phyloP scores from a whole-genome alignment of 37 sponge, comb jelly and placozoan species.

The Dysidea cf. avara region DNA sequence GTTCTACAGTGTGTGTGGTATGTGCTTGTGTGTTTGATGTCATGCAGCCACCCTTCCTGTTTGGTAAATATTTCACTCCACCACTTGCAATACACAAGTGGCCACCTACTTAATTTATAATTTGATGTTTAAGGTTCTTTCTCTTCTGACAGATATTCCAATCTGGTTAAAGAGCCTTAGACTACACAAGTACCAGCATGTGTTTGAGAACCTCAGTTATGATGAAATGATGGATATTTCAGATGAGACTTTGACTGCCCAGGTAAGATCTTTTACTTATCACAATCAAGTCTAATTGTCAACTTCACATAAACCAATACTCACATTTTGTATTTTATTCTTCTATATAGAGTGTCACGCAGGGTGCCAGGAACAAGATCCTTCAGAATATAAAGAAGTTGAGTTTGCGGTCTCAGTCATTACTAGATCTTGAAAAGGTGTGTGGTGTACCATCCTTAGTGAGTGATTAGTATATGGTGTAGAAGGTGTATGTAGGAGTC shows the following conservation, averaged over 20 bases:
- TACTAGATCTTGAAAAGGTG: slow-evolving; percentile 83
- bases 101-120: too few relatives aligned
- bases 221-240: slow-evolving; percentile 72
- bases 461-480: too few relatives aligned
- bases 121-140: not conserved
- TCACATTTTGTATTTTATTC: too few relatives aligned
- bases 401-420: slow-evolving; percentile 42
- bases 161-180: slow-evolving; percentile 85
- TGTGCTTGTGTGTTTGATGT: too few relatives aligned
- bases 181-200: slow-evolving; percentile 87
- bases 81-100: too few relatives aligned
- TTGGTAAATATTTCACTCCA: too few relatives aligned
- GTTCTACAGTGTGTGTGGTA: too few relatives aligned
- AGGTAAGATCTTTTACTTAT: slow-evolving; percentile 43
- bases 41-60: too few relatives aligned
- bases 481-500: not conserved
- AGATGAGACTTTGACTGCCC: slow-evolving; percentile 62
- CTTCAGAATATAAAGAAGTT: slow-evolving; percentile 72
- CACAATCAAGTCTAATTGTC: too few relatives aligned
- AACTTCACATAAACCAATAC: too few relatives aligned
- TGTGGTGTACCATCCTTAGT: not conserved
- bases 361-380: slow-evolving; percentile 89
- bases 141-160: slow-evolving; percentile 69
- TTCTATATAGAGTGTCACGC: slow-evolving; percentile 72
- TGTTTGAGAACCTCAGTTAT: slow-evolving; percentile 78